phyloP scores from a whole-genome alignment of 1,140 invertebrate species.

The Drosophila rhopaloa region DNA sequence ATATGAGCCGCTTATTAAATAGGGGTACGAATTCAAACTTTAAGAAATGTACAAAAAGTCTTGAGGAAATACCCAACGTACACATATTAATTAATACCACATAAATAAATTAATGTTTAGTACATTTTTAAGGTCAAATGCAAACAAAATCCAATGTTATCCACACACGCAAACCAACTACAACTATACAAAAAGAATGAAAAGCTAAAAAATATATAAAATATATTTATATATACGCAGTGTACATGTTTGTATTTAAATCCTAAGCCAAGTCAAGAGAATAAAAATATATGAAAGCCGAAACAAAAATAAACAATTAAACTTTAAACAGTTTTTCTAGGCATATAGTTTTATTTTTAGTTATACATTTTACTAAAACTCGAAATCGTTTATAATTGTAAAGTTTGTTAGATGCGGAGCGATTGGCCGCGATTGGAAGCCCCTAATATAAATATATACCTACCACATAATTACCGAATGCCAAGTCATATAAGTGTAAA shows the following conservation, averaged over 20 bases:
- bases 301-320: constrained; percentile 33
- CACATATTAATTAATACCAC: constrained; percentile 50
- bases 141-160: constrained; percentile 63
- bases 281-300: constrained; percentile 29
- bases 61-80: constrained; percentile 26
- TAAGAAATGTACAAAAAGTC: constrained; percentile 16
- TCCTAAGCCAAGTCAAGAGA: constrained; percentile 74
- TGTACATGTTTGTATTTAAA: constrained; percentile 77
- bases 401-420: constrained; percentile 29
- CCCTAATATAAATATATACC: constrained; percentile 28
- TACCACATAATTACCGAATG: constrained; percentile 45
- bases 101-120: constrained; percentile 67
- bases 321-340: constrained; percentile 34
- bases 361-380: constrained; percentile 46
- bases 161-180: constrained; percentile 50
- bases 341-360: constrained; percentile 45
- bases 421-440: background rate
- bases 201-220: constrained; percentile 62
- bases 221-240: constrained; percentile 68
- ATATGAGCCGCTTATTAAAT: constrained; percentile 42
- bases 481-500: constrained; percentile 64
- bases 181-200: constrained; percentile 12
- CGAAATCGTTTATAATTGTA: constrained; percentile 51
- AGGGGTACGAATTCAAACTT: constrained; percentile 25
- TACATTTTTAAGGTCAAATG: constrained; percentile 57